Evolutionary conservation across 2,797 vertebrate species (phyloP).

Genomic region (Oreonectes daqikongensis): DNA sequence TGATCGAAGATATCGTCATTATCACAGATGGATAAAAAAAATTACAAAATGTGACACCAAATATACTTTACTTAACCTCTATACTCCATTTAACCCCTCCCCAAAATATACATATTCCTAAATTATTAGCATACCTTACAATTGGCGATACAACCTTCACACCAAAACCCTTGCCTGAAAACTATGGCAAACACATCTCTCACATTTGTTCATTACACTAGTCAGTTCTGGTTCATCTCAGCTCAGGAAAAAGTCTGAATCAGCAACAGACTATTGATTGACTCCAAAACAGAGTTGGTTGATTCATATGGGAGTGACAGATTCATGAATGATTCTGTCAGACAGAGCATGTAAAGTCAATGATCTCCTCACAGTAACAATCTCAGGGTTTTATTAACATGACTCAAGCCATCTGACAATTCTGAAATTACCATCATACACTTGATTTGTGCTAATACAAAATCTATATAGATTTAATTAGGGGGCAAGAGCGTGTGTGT

Average conservation of each 20-base stretch:
- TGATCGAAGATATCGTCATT: too few species aligned
- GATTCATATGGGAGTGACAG: not conserved
- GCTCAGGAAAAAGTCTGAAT: not conserved
- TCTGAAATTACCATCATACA: constrained; percentile 20
- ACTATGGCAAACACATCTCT: too few species aligned
- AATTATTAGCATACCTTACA: too few species aligned
- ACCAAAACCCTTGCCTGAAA: too few species aligned
- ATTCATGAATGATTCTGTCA: constrained; percentile 32
- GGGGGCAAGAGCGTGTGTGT: not conserved
- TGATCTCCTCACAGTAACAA: constrained; percentile 48
- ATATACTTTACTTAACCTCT: too few species aligned
- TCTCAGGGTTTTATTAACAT: constrained; percentile 64
- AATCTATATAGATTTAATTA: constrained; percentile 35
- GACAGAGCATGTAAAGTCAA: constrained; percentile 24
- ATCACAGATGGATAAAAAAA: too few species aligned
- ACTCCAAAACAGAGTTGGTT: not conserved
- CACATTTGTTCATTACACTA: not conserved
- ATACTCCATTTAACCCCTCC: too few species aligned
- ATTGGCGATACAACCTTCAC: too few species aligned
- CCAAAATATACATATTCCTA: too few species aligned
- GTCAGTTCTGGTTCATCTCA: not conserved
- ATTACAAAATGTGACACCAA: too few species aligned
- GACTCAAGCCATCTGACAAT: constrained; percentile 58
- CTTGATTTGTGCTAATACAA: constrained; percentile 9
- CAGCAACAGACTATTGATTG: not conserved